These are phyloP conservation scores for Keiferia lycopersicella DNA, from an alignment of 2,888 invertebrate genomes.

Conservation along the genomic window DNA sequence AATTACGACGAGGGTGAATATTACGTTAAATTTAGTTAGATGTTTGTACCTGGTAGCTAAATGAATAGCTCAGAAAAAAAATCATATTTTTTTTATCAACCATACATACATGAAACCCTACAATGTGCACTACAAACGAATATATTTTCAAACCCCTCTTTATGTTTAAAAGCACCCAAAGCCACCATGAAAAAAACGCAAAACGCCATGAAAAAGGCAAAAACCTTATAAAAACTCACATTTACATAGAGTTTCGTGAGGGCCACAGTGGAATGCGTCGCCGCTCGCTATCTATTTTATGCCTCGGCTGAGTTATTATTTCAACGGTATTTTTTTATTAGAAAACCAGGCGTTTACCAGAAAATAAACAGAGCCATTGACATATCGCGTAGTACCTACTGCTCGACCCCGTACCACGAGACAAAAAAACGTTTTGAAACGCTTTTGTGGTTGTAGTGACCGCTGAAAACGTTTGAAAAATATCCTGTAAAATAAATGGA, in stretches of 20 bases:
- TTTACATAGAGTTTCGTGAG: constrained; percentile 62
- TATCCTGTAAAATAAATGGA: background rate
- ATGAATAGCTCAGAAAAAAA: no score
- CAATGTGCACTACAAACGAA: no score
- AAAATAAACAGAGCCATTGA: constrained; percentile 75
- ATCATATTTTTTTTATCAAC: no score
- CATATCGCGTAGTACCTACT: constrained; percentile 59
- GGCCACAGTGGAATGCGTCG: constrained; percentile 60
- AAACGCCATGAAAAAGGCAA: constrained; percentile 41
- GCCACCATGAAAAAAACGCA: constrained; percentile 5
- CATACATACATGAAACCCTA: no score
- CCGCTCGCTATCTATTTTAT: constrained; percentile 57
- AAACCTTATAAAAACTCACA: constrained; percentile 44
- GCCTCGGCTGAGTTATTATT: constrained; percentile 65
- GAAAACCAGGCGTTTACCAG: constrained; percentile 62
- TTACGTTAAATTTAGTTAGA: no score
- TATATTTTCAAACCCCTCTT: no score
- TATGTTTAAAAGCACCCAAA: constrained; percentile 3
- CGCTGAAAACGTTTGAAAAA: background rate
- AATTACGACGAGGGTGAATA: no score
- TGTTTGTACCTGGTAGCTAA: no score
- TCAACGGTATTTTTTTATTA: constrained; percentile 69
- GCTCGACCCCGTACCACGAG: constrained; percentile 34
- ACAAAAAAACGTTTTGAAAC: constrained; percentile 23
- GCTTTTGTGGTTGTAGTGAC: background rate